phyloP scores from a whole-genome alignment of 30 jellyfish, hydroid and myxozoan genomes.

The Cassiopea andromeda region DNA sequence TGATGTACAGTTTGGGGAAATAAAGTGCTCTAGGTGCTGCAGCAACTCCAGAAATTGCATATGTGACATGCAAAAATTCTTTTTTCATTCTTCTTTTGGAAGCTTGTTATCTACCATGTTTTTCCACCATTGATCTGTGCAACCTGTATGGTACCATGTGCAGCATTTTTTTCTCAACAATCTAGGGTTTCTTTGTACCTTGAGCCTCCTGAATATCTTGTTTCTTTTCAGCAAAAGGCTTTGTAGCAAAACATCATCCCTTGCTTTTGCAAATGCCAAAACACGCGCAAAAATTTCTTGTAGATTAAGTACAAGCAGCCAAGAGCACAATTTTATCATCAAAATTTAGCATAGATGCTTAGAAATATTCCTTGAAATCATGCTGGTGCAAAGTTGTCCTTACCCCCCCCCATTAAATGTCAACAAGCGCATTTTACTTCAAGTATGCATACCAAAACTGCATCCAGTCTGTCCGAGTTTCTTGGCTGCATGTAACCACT shows the following conservation, averaged over 20 bases:
- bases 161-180: constrained; percentile 9
- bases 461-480: background rate
- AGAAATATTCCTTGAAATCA: background rate
- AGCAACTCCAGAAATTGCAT: background rate
- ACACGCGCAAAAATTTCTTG: constrained; percentile 5
- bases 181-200: constrained; percentile 1
- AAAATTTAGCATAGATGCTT: background rate
- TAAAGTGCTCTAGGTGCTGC: background rate
- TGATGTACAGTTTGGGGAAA: background rate
- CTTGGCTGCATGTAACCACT: background rate
- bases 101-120: background rate
- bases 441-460: background rate
- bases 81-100: background rate
- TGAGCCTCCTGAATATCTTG: background rate
- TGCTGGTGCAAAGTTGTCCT: background rate
- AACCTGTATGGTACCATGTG: constrained; percentile 4
- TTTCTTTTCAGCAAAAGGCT: constrained; percentile 16
- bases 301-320: background rate
- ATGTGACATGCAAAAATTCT: background rate
- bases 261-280: constrained; percentile 8
- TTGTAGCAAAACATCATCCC: background rate
- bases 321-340: background rate
- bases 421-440: background rate
- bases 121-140: background rate
- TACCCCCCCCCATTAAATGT: background rate